Conservation (phyloP, 2,888 invertebrate species). For the Synanthedon formicaeformis region DNA sequence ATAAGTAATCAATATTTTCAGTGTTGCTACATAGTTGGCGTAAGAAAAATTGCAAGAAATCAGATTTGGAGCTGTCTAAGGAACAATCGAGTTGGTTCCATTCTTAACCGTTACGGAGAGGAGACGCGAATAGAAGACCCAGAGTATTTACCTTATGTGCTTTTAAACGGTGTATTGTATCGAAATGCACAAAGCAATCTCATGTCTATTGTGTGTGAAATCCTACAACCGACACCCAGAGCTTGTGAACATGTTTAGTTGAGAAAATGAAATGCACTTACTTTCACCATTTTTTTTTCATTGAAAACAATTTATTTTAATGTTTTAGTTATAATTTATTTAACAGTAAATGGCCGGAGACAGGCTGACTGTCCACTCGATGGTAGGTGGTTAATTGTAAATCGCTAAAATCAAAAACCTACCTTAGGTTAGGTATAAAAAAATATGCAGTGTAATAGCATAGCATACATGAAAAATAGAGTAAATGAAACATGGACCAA, state of each 20-base stretch:
- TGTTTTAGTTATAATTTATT: not conserved
- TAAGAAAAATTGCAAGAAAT: conserved; percentile 9
- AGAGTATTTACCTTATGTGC: conserved; percentile 27
- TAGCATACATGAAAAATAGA: too few relatives aligned
- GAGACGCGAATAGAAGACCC: conserved; percentile 19
- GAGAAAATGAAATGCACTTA: not conserved
- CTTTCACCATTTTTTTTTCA: not conserved
- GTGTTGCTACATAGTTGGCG: conserved; percentile 22
- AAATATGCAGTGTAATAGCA: too few relatives aligned
- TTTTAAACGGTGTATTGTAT: conserved; percentile 17
- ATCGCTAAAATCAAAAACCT: too few relatives aligned
- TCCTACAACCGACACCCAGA: conserved; percentile 15
- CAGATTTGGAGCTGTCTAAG: conserved; percentile 23
- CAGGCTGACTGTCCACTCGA: too few relatives aligned
- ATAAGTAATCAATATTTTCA: too few relatives aligned
- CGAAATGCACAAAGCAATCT: conserved; percentile 17
- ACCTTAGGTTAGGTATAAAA: too few relatives aligned
- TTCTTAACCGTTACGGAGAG: conserved; percentile 27
- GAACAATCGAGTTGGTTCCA: conserved; percentile 14
- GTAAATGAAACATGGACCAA: too few relatives aligned
- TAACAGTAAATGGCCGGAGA: not conserved
- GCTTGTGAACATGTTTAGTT: not conserved
- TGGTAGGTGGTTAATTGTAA: too few relatives aligned
- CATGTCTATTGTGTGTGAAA: conserved; percentile 17
- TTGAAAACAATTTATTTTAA: not conserved